Evolutionary conservation across 2,797 vertebrate species (phyloP).

Genomic region (Diceros bicornis): DNA sequence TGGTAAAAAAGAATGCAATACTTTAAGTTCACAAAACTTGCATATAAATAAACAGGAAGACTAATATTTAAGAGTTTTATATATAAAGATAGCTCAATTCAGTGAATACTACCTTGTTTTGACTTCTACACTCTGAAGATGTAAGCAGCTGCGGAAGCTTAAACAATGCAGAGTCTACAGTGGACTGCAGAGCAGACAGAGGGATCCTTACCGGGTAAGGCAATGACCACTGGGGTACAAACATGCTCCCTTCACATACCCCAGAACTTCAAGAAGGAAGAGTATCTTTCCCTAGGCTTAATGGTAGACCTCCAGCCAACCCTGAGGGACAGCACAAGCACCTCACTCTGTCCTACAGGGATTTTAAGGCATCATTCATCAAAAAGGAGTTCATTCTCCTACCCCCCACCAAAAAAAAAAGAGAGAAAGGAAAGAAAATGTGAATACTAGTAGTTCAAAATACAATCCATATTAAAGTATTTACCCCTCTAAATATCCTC

Average conservation of each 20-base stretch:
- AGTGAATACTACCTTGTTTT: conserved; percentile 50
- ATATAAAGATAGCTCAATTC: conserved; percentile 39
- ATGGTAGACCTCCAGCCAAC: not conserved
- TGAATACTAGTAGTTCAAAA: conserved; percentile 8
- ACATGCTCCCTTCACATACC: not conserved
- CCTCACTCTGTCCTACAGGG: not conserved
- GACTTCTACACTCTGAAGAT: not conserved
- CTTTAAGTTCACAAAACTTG: conserved; percentile 8
- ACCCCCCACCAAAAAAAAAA: not conserved
- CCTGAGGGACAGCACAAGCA: not conserved
- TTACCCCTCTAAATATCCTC: conserved; percentile 96
- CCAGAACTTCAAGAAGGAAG: not conserved
- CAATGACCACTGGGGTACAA: not conserved
- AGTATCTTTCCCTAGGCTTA: not conserved
- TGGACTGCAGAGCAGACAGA: not conserved
- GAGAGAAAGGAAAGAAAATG: not conserved
- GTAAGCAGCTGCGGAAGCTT: not conserved
- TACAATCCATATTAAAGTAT: not conserved
- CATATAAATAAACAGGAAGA: conserved; percentile 34
- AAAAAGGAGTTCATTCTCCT: not conserved
- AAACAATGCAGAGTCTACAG: not conserved
- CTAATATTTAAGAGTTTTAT: not conserved
- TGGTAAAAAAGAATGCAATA: conserved; percentile 26
- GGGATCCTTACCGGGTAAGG: not conserved
- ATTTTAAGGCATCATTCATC: conserved; percentile 48